Percentiles rank a stretch among this genome's conserved stretches.
These are phyloP conservation scores for Eurytoma californica DNA, from an alignment of 2,888 invertebrate genomes.

Conservation along the genomic window DNA sequence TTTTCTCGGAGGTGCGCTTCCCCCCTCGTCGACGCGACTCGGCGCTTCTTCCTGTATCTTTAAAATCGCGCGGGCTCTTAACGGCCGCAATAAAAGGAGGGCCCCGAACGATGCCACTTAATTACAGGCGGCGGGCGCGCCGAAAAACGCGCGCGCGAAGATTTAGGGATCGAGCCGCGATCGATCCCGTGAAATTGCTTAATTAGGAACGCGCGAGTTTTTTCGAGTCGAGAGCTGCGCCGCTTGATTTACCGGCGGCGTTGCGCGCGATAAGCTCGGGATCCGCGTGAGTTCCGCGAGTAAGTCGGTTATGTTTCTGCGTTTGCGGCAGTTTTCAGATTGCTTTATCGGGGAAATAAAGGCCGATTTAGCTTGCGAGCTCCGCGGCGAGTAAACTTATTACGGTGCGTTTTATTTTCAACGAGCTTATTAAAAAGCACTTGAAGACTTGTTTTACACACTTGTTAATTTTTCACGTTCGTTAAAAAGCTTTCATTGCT, in stretches of 20 bases:
- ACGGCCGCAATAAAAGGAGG: slow-evolving; percentile 52
- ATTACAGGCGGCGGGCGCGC: slow-evolving; percentile 45
- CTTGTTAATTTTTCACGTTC: slow-evolving; percentile 46
- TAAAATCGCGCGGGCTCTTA: slow-evolving; percentile 53
- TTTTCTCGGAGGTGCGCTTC: background rate
- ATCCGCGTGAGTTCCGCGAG: background rate
- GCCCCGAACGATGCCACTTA: slow-evolving; percentile 49
- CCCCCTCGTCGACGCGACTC: background rate
- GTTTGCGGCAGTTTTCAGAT: slow-evolving; percentile 48
- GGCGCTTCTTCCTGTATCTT: slow-evolving; percentile 53
- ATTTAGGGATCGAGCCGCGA: slow-evolving; percentile 35
- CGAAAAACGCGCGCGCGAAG: slow-evolving; percentile 19
- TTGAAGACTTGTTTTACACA: slow-evolving; percentile 34
- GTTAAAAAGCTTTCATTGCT: slow-evolving; percentile 35
- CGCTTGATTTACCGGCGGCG: background rate
- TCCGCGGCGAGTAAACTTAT: slow-evolving; percentile 43
- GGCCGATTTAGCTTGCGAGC: slow-evolving; percentile 44
- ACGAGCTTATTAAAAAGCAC: slow-evolving; percentile 33
- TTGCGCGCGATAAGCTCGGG: background rate
- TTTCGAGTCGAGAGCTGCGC: background rate
- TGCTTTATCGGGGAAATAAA: slow-evolving; percentile 39
- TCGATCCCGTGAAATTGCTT: slow-evolving; percentile 46
- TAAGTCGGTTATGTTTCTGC: slow-evolving; percentile 26
- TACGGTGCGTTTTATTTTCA: slow-evolving; percentile 37
- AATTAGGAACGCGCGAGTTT: slow-evolving; percentile 32